phyloP scores from a whole-genome alignment of 1,140 invertebrate species.

The Panagrolaimus sp. region DNA sequence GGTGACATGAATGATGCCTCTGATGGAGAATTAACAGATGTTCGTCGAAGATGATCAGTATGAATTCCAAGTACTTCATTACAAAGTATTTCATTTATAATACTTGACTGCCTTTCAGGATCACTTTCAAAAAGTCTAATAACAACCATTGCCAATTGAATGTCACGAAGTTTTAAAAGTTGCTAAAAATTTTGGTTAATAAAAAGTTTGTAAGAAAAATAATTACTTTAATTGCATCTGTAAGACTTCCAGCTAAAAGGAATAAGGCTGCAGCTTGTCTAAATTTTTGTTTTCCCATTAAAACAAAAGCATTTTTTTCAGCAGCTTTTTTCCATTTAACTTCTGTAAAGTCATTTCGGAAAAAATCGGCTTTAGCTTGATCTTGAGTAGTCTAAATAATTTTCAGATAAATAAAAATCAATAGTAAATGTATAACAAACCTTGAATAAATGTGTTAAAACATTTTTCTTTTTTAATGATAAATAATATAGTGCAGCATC shows the following conservation, averaged over 20 bases:
- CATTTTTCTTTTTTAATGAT: conserved; percentile 94
- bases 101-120: conserved; percentile 41
- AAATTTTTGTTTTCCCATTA: conserved; percentile 89
- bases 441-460: conserved; percentile 89
- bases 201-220: background rate
- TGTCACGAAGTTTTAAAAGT: conserved; percentile 71
- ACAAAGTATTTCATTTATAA: conserved; percentile 49
- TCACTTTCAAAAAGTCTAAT: conserved; percentile 78
- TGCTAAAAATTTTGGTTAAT: conserved; percentile 12
- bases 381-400: conserved; percentile 67
- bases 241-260: conserved; percentile 80
- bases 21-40: background rate
- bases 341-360: conserved; percentile 81
- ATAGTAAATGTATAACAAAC: conserved; percentile 57
- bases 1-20: background rate
- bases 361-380: conserved; percentile 87
- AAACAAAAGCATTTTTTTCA: conserved; percentile 89
- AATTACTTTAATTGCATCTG: conserved; percentile 83
- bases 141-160: conserved; percentile 91
- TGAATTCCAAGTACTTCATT: conserved; percentile 46
- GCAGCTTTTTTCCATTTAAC: conserved; percentile 90
- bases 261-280: conserved; percentile 83
- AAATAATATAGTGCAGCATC: conserved; percentile 95
- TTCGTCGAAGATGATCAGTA: background rate
- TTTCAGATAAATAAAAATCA: conserved; percentile 51